phyloP scores from a whole-genome alignment of 2,888 invertebrate species.

The Polia nebulosa region DNA sequence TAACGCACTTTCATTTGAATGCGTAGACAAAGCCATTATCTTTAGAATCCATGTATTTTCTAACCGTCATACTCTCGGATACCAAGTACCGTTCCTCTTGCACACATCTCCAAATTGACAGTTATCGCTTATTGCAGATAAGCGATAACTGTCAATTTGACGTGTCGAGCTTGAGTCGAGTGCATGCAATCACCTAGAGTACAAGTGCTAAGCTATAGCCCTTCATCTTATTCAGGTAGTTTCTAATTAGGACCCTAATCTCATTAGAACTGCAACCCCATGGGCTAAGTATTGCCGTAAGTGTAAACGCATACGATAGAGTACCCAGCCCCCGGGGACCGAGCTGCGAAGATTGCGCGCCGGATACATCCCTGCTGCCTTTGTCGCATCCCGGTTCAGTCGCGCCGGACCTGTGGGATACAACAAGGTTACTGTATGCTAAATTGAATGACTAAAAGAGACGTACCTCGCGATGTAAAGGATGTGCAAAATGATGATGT shows the following conservation, averaged over 20 bases:
- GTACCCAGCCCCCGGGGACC: neutral
- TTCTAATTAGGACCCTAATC: neutral
- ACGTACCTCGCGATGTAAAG: neutral
- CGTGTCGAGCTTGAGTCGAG: neutral
- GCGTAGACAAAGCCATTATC: neutral
- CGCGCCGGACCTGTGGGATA: neutral
- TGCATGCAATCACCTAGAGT: neutral
- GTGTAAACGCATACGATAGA: neutral
- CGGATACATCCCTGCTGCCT: neutral
- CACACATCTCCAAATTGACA: too few relatives aligned
- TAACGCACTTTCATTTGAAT: neutral
- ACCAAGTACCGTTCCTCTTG: neutral
- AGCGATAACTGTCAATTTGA: too few relatives aligned
- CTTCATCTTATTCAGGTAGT: too few relatives aligned
- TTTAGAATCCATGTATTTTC: neutral
- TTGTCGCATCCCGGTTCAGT: constrained; percentile 2
- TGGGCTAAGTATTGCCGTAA: neutral
- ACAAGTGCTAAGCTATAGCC: too few relatives aligned
- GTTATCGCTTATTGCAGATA: too few relatives aligned
- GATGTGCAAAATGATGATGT: neutral
- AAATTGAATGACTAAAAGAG: neutral
- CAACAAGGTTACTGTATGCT: neutral
- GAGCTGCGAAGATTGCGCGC: constrained; percentile 12
- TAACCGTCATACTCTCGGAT: neutral
- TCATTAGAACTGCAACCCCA: neutral